Percentiles rank a stretch among this genome's conserved stretches.
Conservation (phyloP, 2,797 vertebrate genomes). For the Syncerus caffer region DNA sequence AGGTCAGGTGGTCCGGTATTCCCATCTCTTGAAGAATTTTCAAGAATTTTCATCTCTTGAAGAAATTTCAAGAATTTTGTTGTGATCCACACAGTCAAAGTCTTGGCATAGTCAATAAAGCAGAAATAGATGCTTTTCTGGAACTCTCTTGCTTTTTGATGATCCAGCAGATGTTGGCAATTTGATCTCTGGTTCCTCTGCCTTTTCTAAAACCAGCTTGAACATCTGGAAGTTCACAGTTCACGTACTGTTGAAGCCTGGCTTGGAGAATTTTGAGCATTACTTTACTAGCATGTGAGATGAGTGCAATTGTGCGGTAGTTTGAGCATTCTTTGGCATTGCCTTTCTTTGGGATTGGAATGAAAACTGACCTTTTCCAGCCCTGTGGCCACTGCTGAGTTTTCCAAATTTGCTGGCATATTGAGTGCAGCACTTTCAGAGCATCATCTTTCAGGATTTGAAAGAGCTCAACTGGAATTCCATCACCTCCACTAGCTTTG, state of each 20-base stretch:
- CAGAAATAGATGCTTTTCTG: neutral
- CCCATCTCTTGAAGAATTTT: neutral
- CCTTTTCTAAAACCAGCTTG: neutral
- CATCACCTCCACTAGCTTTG: neutral
- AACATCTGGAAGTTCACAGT: neutral
- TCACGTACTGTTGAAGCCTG: neutral
- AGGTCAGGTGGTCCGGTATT: neutral
- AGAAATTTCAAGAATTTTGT: no score
- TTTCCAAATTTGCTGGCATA: neutral
- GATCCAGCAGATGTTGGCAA: neutral
- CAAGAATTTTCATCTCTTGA: neutral
- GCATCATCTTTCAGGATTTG: neutral
- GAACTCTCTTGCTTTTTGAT: neutral
- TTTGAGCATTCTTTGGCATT: neutral
- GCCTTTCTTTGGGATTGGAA: neutral
- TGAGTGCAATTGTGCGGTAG: neutral
- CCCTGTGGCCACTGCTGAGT: neutral
- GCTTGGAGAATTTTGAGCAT: neutral
- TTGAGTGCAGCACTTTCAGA: neutral
- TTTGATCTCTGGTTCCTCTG: neutral
- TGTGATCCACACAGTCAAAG: neutral
- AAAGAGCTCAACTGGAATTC: neutral
- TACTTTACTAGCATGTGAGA: neutral
- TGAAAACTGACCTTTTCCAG: neutral
- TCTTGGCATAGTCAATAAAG: neutral